A percentile compares a stretch with the other conserved stretches of the same genome.
Conservation (phyloP, 2,797 vertebrate genomes). For the Neomorphus geoffroyi region DNA sequence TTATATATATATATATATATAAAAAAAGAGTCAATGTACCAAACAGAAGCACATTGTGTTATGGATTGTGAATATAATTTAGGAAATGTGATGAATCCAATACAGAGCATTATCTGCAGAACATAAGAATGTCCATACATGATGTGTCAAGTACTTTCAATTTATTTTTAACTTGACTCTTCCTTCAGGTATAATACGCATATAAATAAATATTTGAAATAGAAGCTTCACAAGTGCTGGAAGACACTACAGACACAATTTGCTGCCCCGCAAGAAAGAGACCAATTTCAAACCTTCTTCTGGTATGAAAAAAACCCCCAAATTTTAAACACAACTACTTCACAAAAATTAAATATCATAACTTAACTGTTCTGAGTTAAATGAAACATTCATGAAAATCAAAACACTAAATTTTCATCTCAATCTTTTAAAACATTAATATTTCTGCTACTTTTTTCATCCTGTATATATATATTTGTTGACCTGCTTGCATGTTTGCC, state of each 20-base stretch:
- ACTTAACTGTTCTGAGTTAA: background rate
- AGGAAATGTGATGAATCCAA: background rate
- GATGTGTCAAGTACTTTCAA: background rate
- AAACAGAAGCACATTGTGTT: background rate
- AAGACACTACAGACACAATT: background rate
- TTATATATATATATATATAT: background rate
- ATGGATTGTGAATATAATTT: background rate
- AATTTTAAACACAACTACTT: background rate
- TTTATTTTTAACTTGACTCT: background rate
- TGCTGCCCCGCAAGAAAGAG: background rate
- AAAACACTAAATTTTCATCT: background rate
- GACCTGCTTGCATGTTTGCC: background rate
- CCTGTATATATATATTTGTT: background rate
- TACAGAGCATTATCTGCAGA: background rate
- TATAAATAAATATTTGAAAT: background rate
- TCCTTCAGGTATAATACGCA: background rate
- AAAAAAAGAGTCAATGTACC: background rate
- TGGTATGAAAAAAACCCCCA: rapidly evolving
- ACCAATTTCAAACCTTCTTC: background rate
- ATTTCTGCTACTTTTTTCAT: background rate
- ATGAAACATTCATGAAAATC: background rate
- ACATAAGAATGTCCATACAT: background rate
- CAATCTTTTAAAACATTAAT: background rate
- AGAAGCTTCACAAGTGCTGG: background rate
- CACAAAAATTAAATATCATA: background rate